These are phyloP conservation scores for Clanis bilineata DNA, from an alignment of 2,888 invertebrate species.

Conservation along the genomic window DNA sequence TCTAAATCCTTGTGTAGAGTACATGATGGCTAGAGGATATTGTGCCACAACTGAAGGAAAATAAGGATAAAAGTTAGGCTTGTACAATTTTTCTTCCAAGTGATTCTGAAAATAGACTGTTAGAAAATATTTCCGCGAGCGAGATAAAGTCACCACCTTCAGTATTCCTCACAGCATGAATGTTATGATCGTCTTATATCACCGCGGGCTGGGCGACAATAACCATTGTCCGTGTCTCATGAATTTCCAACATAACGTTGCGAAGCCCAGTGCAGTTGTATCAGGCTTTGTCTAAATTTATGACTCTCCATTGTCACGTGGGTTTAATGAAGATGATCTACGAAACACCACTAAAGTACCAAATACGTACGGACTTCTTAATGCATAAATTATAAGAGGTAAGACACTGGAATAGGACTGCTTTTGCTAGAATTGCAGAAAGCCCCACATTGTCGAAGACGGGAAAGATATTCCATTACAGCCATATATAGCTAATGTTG, in stretches of 20 bases:
- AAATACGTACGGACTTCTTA: background rate
- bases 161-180: conserved; percentile 25
- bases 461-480: too few relatives aligned
- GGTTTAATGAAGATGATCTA: conserved; percentile 10
- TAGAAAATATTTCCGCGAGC: background rate
- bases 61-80: too few relatives aligned
- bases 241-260: conserved; percentile 37
- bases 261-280: conserved; percentile 11
- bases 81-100: background rate
- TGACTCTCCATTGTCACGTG: conserved; percentile 7
- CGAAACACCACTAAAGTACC: background rate
- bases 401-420: background rate
- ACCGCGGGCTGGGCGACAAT: conserved; percentile 46
- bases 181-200: conserved; percentile 48
- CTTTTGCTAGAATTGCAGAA: too few relatives aligned
- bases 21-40: too few relatives aligned
- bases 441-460: too few relatives aligned
- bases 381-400: background rate
- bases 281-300: conserved; percentile 17
- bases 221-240: conserved; percentile 54
- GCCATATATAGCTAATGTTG: too few relatives aligned
- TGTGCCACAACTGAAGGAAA: too few relatives aligned
- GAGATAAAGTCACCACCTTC: background rate
- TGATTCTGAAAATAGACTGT: background rate
- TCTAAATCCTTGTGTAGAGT: too few relatives aligned